phyloP scores from a whole-genome alignment of 2,888 invertebrate genomes.

The Schizotus pectinicornis region DNA sequence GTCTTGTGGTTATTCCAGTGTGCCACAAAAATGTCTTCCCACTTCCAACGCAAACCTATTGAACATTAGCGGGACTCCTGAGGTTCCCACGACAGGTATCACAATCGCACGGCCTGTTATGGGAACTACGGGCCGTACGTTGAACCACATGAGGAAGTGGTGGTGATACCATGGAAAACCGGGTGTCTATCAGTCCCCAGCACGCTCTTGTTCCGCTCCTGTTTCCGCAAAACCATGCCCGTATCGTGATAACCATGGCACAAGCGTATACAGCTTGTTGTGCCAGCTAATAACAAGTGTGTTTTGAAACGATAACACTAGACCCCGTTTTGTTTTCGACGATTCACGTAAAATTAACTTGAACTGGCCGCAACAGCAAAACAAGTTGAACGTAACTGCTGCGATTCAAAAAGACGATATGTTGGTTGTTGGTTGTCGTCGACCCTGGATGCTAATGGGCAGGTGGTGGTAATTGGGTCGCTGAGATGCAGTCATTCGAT shows the following conservation, averaged over 20 bases:
- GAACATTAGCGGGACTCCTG: background rate
- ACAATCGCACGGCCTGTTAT: conserved; percentile 29
- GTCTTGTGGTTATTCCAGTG: too few relatives aligned
- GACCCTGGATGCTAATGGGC: conserved; percentile 12
- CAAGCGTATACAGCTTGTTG: conserved; percentile 29
- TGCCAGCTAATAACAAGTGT: conserved; percentile 27
- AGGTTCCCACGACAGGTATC: conserved; percentile 37
- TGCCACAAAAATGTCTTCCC: background rate
- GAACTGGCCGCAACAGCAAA: background rate
- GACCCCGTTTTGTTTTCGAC: conserved; percentile 1
- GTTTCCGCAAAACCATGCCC: conserved; percentile 40
- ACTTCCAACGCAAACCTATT: background rate
- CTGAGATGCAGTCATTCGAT: conserved; percentile 20
- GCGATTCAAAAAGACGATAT: background rate
- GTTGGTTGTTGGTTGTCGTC: background rate
- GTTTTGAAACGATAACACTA: conserved; percentile 18
- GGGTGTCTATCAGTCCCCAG: conserved; percentile 37
- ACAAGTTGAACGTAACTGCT: background rate
- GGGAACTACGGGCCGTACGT: conserved; percentile 33
- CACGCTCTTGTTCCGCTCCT: conserved; percentile 41
- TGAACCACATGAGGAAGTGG: conserved; percentile 50
- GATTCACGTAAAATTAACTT: background rate
- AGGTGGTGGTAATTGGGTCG: conserved; percentile 30
- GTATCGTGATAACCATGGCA: conserved; percentile 35
- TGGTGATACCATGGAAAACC: conserved; percentile 47